These are phyloP conservation scores for Drosophila parvula DNA, from an alignment of 1,140 invertebrate genomes.

Conservation along the genomic window DNA sequence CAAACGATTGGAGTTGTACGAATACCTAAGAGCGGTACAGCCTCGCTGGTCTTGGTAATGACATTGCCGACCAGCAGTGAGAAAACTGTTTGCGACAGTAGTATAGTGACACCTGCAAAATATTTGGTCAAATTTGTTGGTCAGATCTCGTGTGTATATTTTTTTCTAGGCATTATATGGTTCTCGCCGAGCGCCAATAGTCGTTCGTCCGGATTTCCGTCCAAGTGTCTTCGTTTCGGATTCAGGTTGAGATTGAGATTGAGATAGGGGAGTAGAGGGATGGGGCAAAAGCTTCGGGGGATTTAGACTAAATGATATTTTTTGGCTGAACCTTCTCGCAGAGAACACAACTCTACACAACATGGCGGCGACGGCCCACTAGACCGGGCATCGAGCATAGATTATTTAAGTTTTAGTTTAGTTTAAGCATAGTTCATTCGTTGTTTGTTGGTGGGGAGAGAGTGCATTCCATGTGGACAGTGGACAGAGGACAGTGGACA, in stretches of 20 bases:
- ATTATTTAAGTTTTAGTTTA: constrained; percentile 15
- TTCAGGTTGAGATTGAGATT: constrained; percentile 10
- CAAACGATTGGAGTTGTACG: constrained; percentile 40
- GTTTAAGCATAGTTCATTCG: constrained; percentile 10
- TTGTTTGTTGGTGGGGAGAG: constrained; percentile 32
- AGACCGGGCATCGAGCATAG: constrained; percentile 15
- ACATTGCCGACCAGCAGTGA: constrained; percentile 98
- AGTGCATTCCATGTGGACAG: constrained; percentile 36
- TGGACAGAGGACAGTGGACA: constrained; percentile 12
- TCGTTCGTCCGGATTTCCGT: constrained; percentile 18
- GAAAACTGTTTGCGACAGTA: constrained; percentile 99
- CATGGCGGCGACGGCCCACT: background rate
- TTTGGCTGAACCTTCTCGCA: constrained; percentile 79
- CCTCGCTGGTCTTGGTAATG: constrained; percentile 98
- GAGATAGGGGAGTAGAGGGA: constrained; percentile 10
- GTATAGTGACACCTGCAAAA: constrained; percentile 97
- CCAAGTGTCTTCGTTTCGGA: constrained; percentile 23
- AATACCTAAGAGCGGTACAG: constrained; percentile 97
- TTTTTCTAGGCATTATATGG: background rate
- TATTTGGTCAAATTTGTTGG: constrained; percentile 65
- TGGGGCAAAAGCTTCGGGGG: constrained; percentile 21
- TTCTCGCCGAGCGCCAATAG: constrained; percentile 7
- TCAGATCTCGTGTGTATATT: constrained; percentile 25
- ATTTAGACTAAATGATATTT: constrained; percentile 75
- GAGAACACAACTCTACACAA: constrained; percentile 45